These are phyloP conservation scores for Chloebia gouldiae DNA, from an alignment of 2,113 vertebrate genomes.

Conservation along the genomic window DNA sequence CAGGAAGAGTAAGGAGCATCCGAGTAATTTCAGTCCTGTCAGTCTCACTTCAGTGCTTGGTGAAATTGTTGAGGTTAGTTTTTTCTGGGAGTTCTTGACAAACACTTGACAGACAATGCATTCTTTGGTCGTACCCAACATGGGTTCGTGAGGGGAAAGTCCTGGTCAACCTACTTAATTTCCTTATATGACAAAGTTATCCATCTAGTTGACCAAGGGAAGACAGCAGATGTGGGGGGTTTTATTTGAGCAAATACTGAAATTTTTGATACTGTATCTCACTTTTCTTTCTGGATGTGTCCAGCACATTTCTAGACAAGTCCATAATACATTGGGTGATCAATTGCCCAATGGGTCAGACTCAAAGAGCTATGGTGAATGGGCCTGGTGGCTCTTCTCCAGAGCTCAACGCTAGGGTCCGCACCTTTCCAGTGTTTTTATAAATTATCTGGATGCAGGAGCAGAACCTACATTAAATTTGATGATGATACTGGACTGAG, in stretches of 20 bases:
- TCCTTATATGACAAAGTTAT: background rate
- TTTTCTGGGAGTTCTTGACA: background rate
- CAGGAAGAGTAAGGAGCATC: background rate
- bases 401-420: background rate
- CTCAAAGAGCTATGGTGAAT: background rate
- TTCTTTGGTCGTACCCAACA: background rate
- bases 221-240: accelerated
- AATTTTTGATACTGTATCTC: background rate
- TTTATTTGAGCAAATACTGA: background rate
- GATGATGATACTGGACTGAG: background rate
- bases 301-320: background rate
- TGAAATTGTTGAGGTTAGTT: background rate
- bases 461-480: background rate
- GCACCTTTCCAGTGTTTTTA: background rate
- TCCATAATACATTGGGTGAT: background rate
- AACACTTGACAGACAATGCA: background rate
- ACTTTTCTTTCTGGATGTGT: background rate
- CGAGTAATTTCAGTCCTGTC: background rate
- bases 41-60: background rate
- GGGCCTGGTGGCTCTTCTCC: background rate
- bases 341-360: background rate
- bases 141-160: background rate
- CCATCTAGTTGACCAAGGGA: background rate
- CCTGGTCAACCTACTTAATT: background rate
- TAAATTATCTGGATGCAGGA: background rate